phyloP scores from a whole-genome alignment of 2,888 invertebrate genomes.

The Macrosiphum euphorbiae region DNA sequence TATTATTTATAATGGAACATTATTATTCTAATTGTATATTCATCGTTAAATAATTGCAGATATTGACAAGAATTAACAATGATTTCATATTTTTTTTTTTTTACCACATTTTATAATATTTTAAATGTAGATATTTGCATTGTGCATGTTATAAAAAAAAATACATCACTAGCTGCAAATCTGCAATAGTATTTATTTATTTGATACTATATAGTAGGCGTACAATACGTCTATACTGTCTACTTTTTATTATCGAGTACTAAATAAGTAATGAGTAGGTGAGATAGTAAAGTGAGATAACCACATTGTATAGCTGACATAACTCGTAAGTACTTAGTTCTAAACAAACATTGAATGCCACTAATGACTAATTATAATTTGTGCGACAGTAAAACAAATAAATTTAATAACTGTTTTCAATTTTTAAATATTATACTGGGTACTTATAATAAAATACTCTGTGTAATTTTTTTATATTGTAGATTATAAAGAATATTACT shows the following conservation, averaged over 20 bases:
- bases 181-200: not conserved
- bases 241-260: not conserved
- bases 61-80: not conserved
- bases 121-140: not conserved
- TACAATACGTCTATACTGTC: not conserved
- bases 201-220: not conserved
- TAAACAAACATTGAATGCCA: not conserved
- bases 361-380: not conserved
- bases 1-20: not conserved
- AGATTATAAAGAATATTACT: not conserved
- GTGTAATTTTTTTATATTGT: not conserved
- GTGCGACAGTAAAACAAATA: not conserved
- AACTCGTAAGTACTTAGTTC: not conserved
- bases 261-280: not conserved
- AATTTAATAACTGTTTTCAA: not conserved
- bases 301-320: not conserved
- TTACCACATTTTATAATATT: not conserved
- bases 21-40: not conserved
- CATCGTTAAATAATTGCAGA: not conserved
- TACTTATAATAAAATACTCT: not conserved
- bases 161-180: not conserved
- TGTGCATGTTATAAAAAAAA: not conserved
- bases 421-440: not conserved
- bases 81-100: not conserved
- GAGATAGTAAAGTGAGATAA: too few relatives aligned